Base-by-base conservation (phyloP, 2,113 vertebrate species). In the Periophthalmus modestus region DNA sequence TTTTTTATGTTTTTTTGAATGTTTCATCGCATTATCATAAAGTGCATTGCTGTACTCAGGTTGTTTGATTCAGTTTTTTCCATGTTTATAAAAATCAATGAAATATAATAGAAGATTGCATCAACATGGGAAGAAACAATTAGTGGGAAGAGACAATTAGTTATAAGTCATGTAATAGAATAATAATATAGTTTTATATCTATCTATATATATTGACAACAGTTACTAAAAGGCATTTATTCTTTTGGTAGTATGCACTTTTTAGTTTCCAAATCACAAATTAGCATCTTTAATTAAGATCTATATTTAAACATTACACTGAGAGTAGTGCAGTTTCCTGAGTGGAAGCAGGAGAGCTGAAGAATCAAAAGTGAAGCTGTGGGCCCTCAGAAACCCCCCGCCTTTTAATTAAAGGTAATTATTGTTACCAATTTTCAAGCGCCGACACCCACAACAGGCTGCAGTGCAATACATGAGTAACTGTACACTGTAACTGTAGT, bases 391-490 rank as follows among this genome's bases (percentile, higher is more conserved):
- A 33, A 66, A 11, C n/a, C 48, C 48, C 11, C 55, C 77, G 71
- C 78, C 69, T 87, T 81, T 82, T 83, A 87, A 89, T 87, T 84
- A 85, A 78, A 80, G 61, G 74, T 77, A 77, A 88, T 86, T 81
- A 88, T 83, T 82, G 77, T 79, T 46, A 82, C 39, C 72, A 75
- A 71, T 5, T 48, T 66, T 87, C 78, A 65, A 76, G 43, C 54
- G 23, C n/a, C 12, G 50, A 78, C 62, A 68, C 43, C 59, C 83
- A 77, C 76, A 57, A 69, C 73, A 73, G 83, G 62, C 24, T 54
- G 39, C 28, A 34, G 2, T n/a, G 62, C 62, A 65, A 33, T 2
- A 36, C 62, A 48, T 70, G 55, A 33, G 33, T 79, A 52, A 74
- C 66, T 67, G 69, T 69, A 2, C 68, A 21, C 0, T 73, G 55